Evolutionary conservation across 1,140 invertebrate species (phyloP).

Genomic region (Alviniconcha marisindica): DNA sequence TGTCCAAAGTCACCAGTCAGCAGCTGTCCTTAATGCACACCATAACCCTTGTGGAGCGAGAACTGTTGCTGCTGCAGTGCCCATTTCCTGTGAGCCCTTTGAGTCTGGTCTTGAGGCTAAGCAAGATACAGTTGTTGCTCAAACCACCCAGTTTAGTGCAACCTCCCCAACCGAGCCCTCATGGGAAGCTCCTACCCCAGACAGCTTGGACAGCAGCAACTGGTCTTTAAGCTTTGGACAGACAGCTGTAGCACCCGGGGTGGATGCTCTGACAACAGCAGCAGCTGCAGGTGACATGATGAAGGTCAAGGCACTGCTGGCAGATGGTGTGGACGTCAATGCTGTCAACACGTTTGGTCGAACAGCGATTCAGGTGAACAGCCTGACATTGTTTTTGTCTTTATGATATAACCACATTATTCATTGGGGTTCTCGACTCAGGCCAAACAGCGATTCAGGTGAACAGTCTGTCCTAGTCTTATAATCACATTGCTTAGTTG

Average conservation of each 20-base stretch:
- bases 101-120: no score
- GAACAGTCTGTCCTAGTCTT: no score
- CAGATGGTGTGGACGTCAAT: slow-evolving; percentile 38
- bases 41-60: not conserved
- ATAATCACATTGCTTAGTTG: no score
- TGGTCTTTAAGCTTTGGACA: not conserved
- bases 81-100: no score
- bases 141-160: not conserved
- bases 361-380: slow-evolving; percentile 41
- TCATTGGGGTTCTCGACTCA: no score
- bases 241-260: not conserved
- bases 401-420: no score
- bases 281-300: slow-evolving; percentile 38
- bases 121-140: no score
- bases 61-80: not conserved
- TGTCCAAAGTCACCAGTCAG: not conserved
- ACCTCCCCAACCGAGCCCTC: not conserved
- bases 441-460: no score
- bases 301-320: slow-evolving; percentile 27
- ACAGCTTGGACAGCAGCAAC: slow-evolving; percentile 5
- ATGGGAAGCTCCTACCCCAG: not conserved
- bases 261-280: slow-evolving; percentile 39
- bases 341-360: slow-evolving; percentile 35
- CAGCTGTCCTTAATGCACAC: no score
- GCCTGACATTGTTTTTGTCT: no score